Evolutionary conservation across 1,140 invertebrate genomes (phyloP).

Genomic region (Solen grandis): DNA sequence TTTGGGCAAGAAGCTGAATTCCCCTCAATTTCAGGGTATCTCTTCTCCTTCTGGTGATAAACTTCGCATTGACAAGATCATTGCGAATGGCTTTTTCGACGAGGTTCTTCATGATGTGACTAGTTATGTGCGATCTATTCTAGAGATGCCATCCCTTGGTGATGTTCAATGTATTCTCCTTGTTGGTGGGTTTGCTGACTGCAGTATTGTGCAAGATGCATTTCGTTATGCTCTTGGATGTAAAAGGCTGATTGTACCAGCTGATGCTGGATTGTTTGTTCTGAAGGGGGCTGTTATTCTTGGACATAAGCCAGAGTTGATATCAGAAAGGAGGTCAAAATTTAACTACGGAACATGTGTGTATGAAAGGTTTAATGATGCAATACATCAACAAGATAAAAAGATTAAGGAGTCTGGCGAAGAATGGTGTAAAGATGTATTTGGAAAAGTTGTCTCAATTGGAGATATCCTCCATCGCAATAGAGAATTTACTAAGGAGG

Average conservation of each 20-base stretch:
- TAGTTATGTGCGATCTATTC: no score
- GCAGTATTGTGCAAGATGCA: no score
- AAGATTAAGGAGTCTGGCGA: slow-evolving; percentile 3
- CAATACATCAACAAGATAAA: slow-evolving; percentile 7
- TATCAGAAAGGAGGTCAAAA: slow-evolving; percentile 4
- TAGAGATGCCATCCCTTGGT: no score
- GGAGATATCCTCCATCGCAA: neutral
- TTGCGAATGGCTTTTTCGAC: no score
- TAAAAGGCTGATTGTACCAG: slow-evolving; percentile 35
- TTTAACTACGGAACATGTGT: slow-evolving; percentile 30
- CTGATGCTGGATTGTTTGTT: slow-evolving; percentile 29
- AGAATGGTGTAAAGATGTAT: slow-evolving; percentile 36
- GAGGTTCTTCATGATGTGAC: no score
- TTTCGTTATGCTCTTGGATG: no score
- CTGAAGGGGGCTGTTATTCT: slow-evolving; percentile 46
- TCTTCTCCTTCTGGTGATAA: no score
- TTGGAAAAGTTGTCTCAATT: neutral
- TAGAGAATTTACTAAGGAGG: slow-evolving; percentile 15
- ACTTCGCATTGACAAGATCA: no score
- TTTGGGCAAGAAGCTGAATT: no score
- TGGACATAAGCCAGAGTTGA: slow-evolving; percentile 42
- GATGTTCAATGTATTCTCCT: no score
- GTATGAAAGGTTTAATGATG: slow-evolving; percentile 21
- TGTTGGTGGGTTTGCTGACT: no score
- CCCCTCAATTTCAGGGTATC: no score